Conservation (phyloP, 2,888 invertebrate genomes). For the Phania funesta region DNA sequence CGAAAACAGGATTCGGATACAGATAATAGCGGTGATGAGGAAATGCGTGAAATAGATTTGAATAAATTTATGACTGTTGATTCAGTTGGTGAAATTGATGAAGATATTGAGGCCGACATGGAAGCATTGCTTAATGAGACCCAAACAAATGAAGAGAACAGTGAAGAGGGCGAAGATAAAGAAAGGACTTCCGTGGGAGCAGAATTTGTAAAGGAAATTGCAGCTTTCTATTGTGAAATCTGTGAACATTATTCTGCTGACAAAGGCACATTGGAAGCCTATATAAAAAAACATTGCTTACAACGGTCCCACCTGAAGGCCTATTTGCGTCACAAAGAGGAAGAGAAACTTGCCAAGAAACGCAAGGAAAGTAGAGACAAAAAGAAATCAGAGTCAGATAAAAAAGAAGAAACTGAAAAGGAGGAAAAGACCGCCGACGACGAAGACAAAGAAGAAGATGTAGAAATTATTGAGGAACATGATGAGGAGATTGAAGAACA, state of each 20-base stretch:
- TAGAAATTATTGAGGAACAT: constrained; percentile 79
- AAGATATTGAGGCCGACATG: constrained; percentile 81
- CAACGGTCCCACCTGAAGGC: constrained; percentile 88
- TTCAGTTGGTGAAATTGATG: constrained; percentile 92
- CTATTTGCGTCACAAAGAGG: constrained; percentile 89
- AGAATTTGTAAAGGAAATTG: constrained; percentile 88
- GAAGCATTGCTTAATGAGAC: constrained; percentile 81
- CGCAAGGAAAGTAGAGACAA: constrained; percentile 80
- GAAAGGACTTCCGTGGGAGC: constrained; percentile 88
- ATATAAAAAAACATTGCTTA: constrained; percentile 87
- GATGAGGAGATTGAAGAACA: constrained; percentile 83
- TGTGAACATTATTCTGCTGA: constrained; percentile 87
- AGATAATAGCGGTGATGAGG: constrained; percentile 85
- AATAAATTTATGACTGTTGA: constrained; percentile 94
- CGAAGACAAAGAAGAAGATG: constrained; percentile 85
- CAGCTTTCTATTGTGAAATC: constrained; percentile 90
- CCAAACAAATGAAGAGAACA: constrained; percentile 82
- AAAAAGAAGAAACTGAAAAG: constrained; percentile 74
- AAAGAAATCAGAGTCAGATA: constrained; percentile 70
- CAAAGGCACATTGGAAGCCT: constrained; percentile 83
- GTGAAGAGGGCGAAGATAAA: constrained; percentile 83
- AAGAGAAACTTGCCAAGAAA: constrained; percentile 84
- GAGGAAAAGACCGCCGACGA: constrained; percentile 82
- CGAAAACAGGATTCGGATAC: constrained; percentile 82
- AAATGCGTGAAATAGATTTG: constrained; percentile 86